Base-by-base conservation (phyloP, 1,140 invertebrate species). In the Eulimnadia texana region DNA sequence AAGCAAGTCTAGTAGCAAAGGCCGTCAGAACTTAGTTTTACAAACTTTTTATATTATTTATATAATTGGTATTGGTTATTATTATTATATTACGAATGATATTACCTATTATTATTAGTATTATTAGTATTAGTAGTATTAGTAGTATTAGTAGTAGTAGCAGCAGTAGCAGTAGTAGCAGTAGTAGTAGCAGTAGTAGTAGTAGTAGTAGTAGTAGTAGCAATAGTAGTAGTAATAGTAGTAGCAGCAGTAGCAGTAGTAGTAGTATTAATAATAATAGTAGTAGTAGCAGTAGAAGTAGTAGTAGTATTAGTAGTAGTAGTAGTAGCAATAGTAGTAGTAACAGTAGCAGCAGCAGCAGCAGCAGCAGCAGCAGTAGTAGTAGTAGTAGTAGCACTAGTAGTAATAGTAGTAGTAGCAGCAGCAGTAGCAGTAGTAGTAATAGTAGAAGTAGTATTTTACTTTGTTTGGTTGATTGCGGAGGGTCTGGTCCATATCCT, bases 401-500 rank as follows among this genome's bases (percentile, higher is more conserved):
- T n/a, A n/a, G n/a, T n/a, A n/a, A n/a, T n/a, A n/a, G n/a, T n/a
- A n/a, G n/a, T n/a, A n/a, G n/a, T n/a, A n/a, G n/a, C n/a, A n/a
- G n/a, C n/a, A n/a, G n/a, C n/a, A n/a, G n/a, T 42, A 9, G 6
- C 6, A 9, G 16, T 42, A 42, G 16, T 42, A 42, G 6, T 42
- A 42, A 9, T 16, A 42, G 6, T 42, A 16, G 6, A 42, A 9
- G 6, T 42, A 16, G 33, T 42, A 42, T 9, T 42, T 9, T 42
- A 42, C 33, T 16, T 42, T 9, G 33, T 42, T 42, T 42, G 33
- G 33, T 42, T 42, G 6, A 42, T 16, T 9, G 33, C 33, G 16
- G 33, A 42, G 6, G 33, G 33, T 42, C 33, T 6, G 6, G 33
- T 84, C 24, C 84, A 82, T 10, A 91, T 82, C 63, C 83, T 79